Base-by-base conservation (phyloP, 1,140 invertebrate species). In the Bombus breviceps region DNA sequence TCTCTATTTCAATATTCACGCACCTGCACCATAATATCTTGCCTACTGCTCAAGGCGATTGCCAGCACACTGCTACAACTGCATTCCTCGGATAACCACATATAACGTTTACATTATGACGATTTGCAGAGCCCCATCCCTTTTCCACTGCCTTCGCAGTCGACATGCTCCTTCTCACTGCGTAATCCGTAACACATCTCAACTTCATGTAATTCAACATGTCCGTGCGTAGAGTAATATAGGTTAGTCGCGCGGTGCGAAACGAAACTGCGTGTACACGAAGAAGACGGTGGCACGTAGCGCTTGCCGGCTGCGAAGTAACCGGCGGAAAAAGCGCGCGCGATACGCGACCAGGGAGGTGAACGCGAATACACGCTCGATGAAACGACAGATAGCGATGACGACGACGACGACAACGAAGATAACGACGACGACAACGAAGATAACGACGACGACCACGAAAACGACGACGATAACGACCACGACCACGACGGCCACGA, bases 21-120 rank as follows among this genome's bases (percentile, higher is more conserved):
- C 59, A 85, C 79, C 79, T 85, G 71, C 66, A 39, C 53, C 59
- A n/a, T 41, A 47, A 85, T 79, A 85, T 79, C 18, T 68, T 74
- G 78, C 71, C 43, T n/a, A n/a, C 53, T 3, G 32, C 53, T 18
- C 64, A 18, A 79, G 15, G 43, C 62, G 71, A 64, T 57, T 53
- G 47, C 47, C 37, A 39, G 8, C 62, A 64, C 64, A 28, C 66
- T 22, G 66, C 34, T 22, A 22, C 34, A 1, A 68, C 32, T 66
- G 69, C n/a, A 18, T 9, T 81, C n/a, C 32, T 68, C 39, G 53
- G 59, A 0, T 28, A 37, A 69, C 25, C 43, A 47, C 69, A 53
- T 47, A 62, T 69, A 18, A 53, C 77, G 32, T 34, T 34, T 34
- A 66, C 64, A 22, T 66, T 66, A 66, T 53, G 18, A 53, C 47